A percentile compares a stretch with the other conserved stretches of the same genome.
These are phyloP conservation scores for Atlantisia rogersi DNA, from an alignment of 2,113 vertebrate genomes.

Conservation along the genomic window DNA sequence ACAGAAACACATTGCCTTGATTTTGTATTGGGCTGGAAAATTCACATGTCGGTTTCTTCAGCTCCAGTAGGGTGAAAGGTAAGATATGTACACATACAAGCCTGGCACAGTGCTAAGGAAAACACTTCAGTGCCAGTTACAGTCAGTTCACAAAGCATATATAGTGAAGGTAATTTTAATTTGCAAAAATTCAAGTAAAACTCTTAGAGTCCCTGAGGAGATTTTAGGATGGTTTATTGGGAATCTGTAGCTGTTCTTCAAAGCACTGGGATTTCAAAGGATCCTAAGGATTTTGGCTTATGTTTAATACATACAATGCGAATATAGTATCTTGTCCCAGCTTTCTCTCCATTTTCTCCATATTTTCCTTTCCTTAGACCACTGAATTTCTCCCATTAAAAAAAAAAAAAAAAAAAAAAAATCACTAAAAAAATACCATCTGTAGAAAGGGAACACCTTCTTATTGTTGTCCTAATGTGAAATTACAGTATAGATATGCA, in stretches of 20 bases:
- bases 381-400: neutral
- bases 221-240: neutral
- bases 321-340: neutral
- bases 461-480: neutral
- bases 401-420: neutral
- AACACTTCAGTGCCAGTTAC: neutral
- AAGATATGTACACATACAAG: accelerated
- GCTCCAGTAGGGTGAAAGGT: accelerated
- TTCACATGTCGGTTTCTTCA: neutral
- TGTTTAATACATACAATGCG: neutral
- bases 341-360: neutral
- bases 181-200: neutral
- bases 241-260: neutral
- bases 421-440: neutral
- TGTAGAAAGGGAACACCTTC: neutral
- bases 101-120: neutral
- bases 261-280: neutral
- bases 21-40: neutral
- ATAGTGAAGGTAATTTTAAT: neutral
- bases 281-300: neutral
- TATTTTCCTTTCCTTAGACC: neutral
- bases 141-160: neutral
- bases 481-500: neutral
- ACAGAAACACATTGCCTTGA: neutral
- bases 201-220: neutral